These are phyloP conservation scores for Erinaceus europaeus DNA, from an alignment of 2,113 vertebrate species.

Conservation along the genomic window DNA sequence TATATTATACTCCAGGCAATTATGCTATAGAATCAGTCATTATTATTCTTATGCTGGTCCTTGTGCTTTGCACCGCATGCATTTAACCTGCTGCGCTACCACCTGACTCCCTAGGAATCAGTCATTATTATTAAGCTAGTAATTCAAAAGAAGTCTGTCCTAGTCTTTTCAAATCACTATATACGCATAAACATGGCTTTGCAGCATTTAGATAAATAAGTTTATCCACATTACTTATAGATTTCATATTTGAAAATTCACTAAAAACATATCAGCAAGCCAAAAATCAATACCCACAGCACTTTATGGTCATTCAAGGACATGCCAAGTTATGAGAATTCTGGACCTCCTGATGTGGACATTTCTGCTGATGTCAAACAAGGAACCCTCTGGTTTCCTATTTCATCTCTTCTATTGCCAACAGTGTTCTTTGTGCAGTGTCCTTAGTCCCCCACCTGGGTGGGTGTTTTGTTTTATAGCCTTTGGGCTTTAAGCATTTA, in stretches of 20 bases:
- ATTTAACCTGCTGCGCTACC: too few relatives aligned
- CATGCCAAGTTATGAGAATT: not conserved
- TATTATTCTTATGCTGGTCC: too few relatives aligned
- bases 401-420: not conserved
- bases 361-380: not conserved
- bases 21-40: not conserved
- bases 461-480: not conserved
- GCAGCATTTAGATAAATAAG: not conserved
- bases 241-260: not conserved
- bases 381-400: not conserved
- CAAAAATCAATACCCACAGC: not conserved
- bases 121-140: not conserved
- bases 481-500: not conserved
- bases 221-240: not conserved
- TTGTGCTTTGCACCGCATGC: too few relatives aligned
- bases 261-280: not conserved
- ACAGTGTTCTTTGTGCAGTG: not conserved
- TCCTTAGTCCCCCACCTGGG: not conserved
- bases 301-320: not conserved
- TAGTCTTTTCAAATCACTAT: not conserved
- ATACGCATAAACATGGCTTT: conserved; percentile 21
- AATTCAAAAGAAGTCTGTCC: not conserved
- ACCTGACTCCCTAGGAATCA: too few relatives aligned
- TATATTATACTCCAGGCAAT: not conserved
- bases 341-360: not conserved